A percentile compares a stretch with the other conserved stretches of the same genome.
Evolutionary conservation across 2,888 invertebrate species (phyloP).

Genomic region (Leucoma salicis): DNA sequence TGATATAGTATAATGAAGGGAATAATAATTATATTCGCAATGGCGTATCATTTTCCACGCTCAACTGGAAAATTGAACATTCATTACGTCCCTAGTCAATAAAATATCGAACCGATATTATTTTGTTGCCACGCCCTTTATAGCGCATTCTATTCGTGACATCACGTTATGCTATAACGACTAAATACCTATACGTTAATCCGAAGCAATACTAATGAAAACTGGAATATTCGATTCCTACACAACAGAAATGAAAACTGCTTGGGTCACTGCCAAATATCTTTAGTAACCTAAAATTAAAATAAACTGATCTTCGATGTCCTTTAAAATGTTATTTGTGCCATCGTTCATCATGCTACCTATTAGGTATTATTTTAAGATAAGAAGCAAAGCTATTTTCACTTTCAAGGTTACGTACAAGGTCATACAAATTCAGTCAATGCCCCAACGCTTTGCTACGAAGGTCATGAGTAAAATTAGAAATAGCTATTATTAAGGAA

Average conservation of each 20-base stretch:
- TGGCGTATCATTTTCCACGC: too few relatives aligned
- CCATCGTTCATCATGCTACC: constrained; percentile 10
- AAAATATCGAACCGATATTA: constrained; percentile 7
- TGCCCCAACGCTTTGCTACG: too few relatives aligned
- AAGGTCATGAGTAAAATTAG: too few relatives aligned
- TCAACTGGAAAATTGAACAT: too few relatives aligned
- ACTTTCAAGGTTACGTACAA: constrained; percentile 14
- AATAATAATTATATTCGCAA: too few relatives aligned
- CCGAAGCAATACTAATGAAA: too few relatives aligned
- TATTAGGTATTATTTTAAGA: not conserved
- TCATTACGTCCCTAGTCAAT: too few relatives aligned
- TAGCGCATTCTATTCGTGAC: constrained; percentile 32
- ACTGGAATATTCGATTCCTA: not conserved
- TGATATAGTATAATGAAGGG: too few relatives aligned
- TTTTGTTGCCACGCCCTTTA: constrained; percentile 20
- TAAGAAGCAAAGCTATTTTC: not conserved
- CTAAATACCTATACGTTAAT: constrained; percentile 7
- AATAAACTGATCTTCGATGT: constrained; percentile 21
- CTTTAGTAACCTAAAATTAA: constrained; percentile 5
- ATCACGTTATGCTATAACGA: constrained; percentile 30
- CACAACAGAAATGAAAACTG: constrained; percentile 7
- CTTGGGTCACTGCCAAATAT: constrained; percentile 31
- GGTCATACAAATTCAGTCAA: not conserved
- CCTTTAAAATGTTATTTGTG: constrained; percentile 9
- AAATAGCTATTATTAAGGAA: too few relatives aligned